Evolutionary conservation across 2,797 vertebrate genomes (phyloP).

Genomic region (Onychomys arenicola): DNA sequence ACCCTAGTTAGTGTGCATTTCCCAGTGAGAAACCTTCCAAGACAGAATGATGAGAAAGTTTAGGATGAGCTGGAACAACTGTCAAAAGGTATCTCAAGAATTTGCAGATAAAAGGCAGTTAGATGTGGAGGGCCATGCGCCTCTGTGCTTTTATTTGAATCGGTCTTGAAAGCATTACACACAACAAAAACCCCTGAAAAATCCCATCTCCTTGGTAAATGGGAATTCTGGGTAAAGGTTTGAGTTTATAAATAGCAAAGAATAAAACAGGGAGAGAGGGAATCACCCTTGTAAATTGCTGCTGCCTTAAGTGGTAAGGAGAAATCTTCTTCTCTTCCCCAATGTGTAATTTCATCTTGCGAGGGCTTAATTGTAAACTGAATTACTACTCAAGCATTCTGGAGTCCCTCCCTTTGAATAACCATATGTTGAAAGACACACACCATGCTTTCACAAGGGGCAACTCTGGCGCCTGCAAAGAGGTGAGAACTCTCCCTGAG

Average conservation of each 20-base stretch:
- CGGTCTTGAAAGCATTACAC: not conserved
- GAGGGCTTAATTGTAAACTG: conserved; percentile 51
- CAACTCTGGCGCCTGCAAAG: rapidly evolving
- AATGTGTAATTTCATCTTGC: conserved; percentile 47
- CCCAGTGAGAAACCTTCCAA: not conserved
- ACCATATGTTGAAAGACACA: conserved; percentile 15
- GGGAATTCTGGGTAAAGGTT: not conserved
- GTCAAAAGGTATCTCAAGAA: not conserved
- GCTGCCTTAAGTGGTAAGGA: conserved; percentile 3
- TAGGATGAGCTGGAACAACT: not conserved
- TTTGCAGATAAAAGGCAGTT: not conserved
- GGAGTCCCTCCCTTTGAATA: conserved; percentile 44
- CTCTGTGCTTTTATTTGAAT: conserved; percentile 23
- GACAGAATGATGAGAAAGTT: not conserved
- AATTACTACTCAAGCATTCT: conserved; percentile 18
- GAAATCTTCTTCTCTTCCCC: not conserved
- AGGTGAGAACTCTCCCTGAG: not conserved
- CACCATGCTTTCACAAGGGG: not conserved
- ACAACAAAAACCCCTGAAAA: not conserved
- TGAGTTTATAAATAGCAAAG: conserved; percentile 8
- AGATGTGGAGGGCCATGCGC: not conserved
- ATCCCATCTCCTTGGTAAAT: not conserved
- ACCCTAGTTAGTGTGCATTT: not conserved
- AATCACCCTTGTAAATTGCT: conserved; percentile 40
- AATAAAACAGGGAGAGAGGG: not conserved